Evolutionary conservation across 1,140 invertebrate genomes (phyloP).

Genomic region (Coelopa frigida): DNA sequence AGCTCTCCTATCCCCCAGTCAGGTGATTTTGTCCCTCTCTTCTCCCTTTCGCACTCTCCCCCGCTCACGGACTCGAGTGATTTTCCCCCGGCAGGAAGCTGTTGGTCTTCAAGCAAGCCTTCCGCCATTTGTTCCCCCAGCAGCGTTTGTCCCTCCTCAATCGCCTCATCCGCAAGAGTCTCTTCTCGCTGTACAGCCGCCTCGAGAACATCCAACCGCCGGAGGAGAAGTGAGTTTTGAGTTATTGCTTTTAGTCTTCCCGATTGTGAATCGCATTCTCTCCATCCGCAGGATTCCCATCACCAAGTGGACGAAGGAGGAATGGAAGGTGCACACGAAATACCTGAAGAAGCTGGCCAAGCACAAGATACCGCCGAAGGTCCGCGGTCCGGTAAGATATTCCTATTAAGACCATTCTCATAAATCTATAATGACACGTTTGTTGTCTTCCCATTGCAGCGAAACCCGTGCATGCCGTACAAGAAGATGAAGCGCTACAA

Average conservation of each 20-base stretch:
- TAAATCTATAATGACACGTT: too few relatives aligned
- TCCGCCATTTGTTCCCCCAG: conserved; percentile 13
- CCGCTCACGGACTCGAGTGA: too few relatives aligned
- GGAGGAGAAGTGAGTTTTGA: conserved; percentile 12
- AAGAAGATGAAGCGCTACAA: conserved; percentile 18
- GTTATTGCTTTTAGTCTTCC: neutral
- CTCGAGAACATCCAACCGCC: conserved; percentile 25
- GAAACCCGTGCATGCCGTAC: conserved; percentile 10
- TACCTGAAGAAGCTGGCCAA: conserved; percentile 20
- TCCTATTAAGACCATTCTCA: too few relatives aligned
- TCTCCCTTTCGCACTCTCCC: too few relatives aligned
- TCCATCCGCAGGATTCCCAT: conserved; percentile 18
- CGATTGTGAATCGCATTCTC: neutral
- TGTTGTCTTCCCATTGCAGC: too few relatives aligned
- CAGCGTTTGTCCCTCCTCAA: conserved; percentile 23
- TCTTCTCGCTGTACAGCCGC: conserved; percentile 33
- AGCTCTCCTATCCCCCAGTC: conserved; percentile 25
- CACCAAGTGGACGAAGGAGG: conserved; percentile 20
- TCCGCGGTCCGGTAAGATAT: too few relatives aligned
- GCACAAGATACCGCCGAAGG: conserved; percentile 15
- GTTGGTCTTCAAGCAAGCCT: conserved; percentile 11
- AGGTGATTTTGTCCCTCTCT: too few relatives aligned
- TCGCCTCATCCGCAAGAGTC: conserved; percentile 29
- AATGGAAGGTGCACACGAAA: conserved; percentile 13
- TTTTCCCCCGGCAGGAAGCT: too few relatives aligned